phyloP scores from a whole-genome alignment of 2,888 invertebrate genomes.

The Myathropa florea region DNA sequence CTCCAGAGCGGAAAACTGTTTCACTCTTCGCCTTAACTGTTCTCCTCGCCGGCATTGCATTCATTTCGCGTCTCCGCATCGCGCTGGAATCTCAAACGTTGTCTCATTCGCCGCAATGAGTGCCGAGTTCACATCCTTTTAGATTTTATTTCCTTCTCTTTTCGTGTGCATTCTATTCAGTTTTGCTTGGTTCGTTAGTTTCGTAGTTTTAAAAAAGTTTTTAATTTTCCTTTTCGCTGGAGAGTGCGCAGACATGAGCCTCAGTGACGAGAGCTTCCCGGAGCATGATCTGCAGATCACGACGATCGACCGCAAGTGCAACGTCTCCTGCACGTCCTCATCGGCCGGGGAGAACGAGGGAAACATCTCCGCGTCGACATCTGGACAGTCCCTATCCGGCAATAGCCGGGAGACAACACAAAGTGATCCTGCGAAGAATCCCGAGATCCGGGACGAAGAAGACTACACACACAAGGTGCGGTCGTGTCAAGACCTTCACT shows the following conservation, averaged over 20 bases:
- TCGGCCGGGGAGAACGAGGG: slow-evolving; percentile 57
- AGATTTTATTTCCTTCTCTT: slow-evolving; percentile 15
- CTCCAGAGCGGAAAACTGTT: no score
- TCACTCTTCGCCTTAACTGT: slow-evolving; percentile 31
- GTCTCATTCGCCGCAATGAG: slow-evolving; percentile 26
- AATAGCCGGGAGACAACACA: slow-evolving; percentile 74
- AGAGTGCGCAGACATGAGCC: slow-evolving; percentile 73
- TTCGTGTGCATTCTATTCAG: background rate
- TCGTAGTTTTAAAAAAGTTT: background rate
- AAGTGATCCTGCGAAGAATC: slow-evolving; percentile 73
- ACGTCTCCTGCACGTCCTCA: slow-evolving; percentile 27
- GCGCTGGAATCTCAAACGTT: background rate
- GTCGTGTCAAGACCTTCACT: slow-evolving; percentile 78
- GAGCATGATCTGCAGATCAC: slow-evolving; percentile 72
- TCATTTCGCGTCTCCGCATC: slow-evolving; percentile 10
- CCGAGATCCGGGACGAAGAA: slow-evolving; percentile 27
- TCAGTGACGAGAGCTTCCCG: slow-evolving; percentile 78
- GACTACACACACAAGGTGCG: slow-evolving; percentile 54
- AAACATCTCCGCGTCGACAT: slow-evolving; percentile 72
- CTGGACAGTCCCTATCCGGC: slow-evolving; percentile 68
- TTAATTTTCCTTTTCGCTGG: background rate
- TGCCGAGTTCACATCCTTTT: slow-evolving; percentile 17
- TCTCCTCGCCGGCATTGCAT: slow-evolving; percentile 3
- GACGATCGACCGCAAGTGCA: slow-evolving; percentile 45
- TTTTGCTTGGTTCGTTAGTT: slow-evolving; percentile 1